These are phyloP conservation scores for Aspidoscelis tigris DNA, from an alignment of 2,113 vertebrate genomes.

Conservation along the genomic window DNA sequence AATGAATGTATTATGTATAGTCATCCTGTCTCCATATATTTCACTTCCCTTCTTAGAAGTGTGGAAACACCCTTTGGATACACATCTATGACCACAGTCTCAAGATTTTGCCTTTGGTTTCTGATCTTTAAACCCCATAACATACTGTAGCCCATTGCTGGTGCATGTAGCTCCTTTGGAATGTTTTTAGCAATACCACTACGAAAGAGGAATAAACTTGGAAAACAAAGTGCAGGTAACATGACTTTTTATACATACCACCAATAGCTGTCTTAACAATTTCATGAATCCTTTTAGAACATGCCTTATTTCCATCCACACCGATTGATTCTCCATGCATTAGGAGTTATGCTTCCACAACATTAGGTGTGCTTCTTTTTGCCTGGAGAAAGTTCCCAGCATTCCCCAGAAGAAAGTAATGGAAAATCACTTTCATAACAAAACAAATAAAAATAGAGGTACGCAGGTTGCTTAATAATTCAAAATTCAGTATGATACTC, in stretches of 20 bases:
- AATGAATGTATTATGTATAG: no score
- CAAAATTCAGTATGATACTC: slow-evolving; percentile 6
- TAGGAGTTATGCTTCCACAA: no score
- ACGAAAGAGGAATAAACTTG: not conserved
- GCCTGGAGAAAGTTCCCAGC: no score
- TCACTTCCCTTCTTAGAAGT: no score
- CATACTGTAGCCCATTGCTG: not conserved
- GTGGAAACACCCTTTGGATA: not conserved
- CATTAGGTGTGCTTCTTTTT: no score
- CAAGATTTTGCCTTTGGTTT: fast-evolving
- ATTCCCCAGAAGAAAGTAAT: no score
- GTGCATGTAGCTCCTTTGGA: not conserved
- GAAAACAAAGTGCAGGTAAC: not conserved
- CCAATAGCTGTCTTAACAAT: not conserved
- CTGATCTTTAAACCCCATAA: not conserved
- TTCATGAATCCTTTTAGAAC: not conserved
- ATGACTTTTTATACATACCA: no score
- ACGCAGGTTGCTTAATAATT: slow-evolving; percentile 3
- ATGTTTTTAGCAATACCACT: not conserved
- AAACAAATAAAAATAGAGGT: not conserved
- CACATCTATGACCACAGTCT: not conserved
- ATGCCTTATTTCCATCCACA: not conserved
- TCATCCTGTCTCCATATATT: no score
- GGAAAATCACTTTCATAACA: no score
- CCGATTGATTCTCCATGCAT: not conserved